Evolutionary conservation across 2,888 invertebrate species (phyloP).

Genomic region (Lasioglossum lativentre): DNA sequence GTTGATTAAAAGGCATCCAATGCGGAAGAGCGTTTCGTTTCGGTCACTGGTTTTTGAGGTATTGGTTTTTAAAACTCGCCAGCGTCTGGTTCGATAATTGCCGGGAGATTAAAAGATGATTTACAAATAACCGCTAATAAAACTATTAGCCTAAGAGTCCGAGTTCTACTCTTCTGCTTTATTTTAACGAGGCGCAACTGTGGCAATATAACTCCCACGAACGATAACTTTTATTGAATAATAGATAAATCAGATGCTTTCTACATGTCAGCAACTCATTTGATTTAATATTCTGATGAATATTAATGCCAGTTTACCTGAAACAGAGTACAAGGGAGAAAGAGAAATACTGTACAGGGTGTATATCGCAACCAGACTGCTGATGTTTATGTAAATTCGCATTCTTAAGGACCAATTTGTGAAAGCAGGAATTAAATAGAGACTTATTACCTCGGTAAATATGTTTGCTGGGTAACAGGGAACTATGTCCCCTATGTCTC

Average conservation of each 20-base stretch:
- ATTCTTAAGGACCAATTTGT: not conserved
- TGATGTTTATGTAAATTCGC: not conserved
- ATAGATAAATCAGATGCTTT: conserved; percentile 19
- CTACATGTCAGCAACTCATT: conserved; percentile 7
- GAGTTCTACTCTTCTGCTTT: not conserved
- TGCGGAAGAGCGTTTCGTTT: conserved; percentile 46
- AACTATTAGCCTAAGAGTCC: not conserved
- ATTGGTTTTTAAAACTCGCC: conserved; percentile 50
- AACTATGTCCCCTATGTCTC: no score
- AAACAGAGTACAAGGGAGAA: not conserved
- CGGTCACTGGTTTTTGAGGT: conserved; percentile 54
- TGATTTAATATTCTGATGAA: not conserved
- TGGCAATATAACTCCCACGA: not conserved
- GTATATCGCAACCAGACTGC: not conserved
- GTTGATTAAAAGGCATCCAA: conserved; percentile 32
- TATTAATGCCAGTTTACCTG: not conserved
- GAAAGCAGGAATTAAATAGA: not conserved
- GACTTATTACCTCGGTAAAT: not conserved
- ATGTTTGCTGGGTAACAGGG: not conserved
- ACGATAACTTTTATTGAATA: conserved; percentile 3
- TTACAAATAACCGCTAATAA: conserved; percentile 16
- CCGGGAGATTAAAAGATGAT: not conserved
- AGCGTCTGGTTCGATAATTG: conserved; percentile 27
- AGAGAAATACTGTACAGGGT: not conserved
- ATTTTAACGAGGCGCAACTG: not conserved